Percentiles rank a stretch among this genome's conserved stretches.
Evolutionary conservation across 2,113 vertebrate genomes (phyloP).

Genomic region (Apodemus sylvaticus): DNA sequence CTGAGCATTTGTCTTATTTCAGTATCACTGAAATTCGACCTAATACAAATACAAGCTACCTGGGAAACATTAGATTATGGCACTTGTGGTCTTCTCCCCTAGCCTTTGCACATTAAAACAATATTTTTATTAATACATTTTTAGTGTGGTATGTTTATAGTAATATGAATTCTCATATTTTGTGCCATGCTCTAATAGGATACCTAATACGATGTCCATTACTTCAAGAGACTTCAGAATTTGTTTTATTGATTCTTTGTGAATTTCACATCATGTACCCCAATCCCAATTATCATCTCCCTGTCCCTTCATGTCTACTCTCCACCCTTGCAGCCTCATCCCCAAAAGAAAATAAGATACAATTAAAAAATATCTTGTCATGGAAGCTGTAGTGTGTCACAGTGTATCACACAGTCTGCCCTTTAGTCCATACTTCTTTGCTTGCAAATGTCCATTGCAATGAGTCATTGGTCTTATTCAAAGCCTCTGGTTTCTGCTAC

Average conservation of each 20-base stretch:
- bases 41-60: background rate
- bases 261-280: no score
- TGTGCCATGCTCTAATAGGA: background rate
- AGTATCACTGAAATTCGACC: background rate
- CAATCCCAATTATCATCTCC: no score
- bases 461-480: no score
- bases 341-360: no score
- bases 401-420: no score
- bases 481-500: no score
- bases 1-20: constrained; percentile 18
- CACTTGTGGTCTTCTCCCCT: background rate
- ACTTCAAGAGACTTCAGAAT: background rate
- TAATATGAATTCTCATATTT: background rate
- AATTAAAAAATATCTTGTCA: no score
- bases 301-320: no score
- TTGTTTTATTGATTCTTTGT: background rate
- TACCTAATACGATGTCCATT: background rate
- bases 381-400: no score
- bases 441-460: no score
- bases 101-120: background rate
- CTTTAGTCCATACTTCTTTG: no score
- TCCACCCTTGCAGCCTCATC: no score
- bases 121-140: background rate
- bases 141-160: background rate
- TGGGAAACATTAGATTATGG: background rate